phyloP scores from a whole-genome alignment of 2,888 invertebrate species.

The Nomada ruficornis region DNA sequence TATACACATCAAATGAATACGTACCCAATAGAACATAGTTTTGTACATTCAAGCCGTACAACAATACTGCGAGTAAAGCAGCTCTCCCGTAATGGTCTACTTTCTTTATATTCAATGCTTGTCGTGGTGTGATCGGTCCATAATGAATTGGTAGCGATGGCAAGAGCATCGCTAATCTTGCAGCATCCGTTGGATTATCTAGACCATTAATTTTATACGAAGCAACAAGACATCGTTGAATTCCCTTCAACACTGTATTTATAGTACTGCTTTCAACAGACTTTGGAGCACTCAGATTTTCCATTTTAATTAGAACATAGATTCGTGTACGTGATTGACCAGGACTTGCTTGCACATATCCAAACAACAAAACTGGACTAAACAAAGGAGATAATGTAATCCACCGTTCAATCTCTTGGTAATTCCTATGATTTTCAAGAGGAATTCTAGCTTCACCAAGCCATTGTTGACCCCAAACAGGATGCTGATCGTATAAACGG shows the following conservation, averaged over 20 bases:
- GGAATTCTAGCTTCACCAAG: conserved; percentile 81
- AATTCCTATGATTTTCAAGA: conserved; percentile 77
- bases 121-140: conserved; percentile 80
- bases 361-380: conserved; percentile 79
- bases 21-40: conserved; percentile 80
- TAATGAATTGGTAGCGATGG: conserved; percentile 77
- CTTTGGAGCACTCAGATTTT: conserved; percentile 72
- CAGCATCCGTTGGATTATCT: conserved; percentile 77
- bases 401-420: conserved; percentile 82
- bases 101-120: conserved; percentile 80
- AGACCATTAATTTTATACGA: conserved; percentile 78
- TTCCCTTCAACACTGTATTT: conserved; percentile 76
- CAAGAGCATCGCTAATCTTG: conserved; percentile 78
- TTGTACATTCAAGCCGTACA: conserved; percentile 78
- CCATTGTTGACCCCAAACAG: conserved; percentile 83
- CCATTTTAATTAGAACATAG: conserved; percentile 81
- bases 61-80: conserved; percentile 77
- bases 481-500: conserved; percentile 81
- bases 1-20: background rate
- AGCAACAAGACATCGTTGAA: conserved; percentile 79
- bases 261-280: conserved; percentile 71
- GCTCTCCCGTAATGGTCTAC: conserved; percentile 82
- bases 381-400: conserved; percentile 77
- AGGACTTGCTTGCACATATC: conserved; percentile 81
- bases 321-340: conserved; percentile 80